These are phyloP conservation scores for Apaloderma vittatum DNA, from an alignment of 2,113 vertebrate species.

Conservation along the genomic window DNA sequence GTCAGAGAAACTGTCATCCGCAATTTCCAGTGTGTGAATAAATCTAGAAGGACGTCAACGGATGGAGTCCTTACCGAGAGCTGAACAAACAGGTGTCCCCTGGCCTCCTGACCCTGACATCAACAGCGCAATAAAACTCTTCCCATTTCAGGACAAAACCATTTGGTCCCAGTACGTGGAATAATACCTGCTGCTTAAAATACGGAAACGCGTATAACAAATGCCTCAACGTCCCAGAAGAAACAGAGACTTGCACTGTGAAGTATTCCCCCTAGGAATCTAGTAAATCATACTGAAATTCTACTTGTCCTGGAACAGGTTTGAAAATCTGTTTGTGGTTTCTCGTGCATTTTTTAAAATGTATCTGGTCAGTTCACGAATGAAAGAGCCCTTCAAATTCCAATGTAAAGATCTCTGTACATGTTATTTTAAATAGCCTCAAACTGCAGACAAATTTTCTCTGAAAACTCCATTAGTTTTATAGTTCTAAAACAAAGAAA, in stretches of 20 bases:
- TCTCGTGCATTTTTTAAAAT: slow-evolving; percentile 11
- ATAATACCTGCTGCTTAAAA: slow-evolving; percentile 50
- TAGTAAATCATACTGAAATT: slow-evolving; percentile 67
- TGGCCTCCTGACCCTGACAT: slow-evolving; percentile 67
- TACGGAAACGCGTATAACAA: slow-evolving; percentile 42
- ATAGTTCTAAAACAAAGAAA: not conserved
- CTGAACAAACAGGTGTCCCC: slow-evolving; percentile 67
- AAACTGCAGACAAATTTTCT: slow-evolving; percentile 18
- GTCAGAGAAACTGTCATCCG: slow-evolving; percentile 50
- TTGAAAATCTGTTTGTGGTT: slow-evolving; percentile 74
- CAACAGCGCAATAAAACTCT: slow-evolving; percentile 39
- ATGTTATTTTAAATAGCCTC: not conserved
- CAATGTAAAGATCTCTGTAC: not conserved
- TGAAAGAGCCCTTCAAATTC: not conserved
- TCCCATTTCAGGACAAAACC: slow-evolving; percentile 25
- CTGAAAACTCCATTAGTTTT: slow-evolving; percentile 20
- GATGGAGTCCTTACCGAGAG: not conserved
- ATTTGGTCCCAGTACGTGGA: slow-evolving; percentile 14
- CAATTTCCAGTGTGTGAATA: slow-evolving; percentile 65
- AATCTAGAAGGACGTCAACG: slow-evolving; percentile 63
- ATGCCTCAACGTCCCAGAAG: slow-evolving; percentile 57
- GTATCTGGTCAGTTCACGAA: slow-evolving; percentile 49
- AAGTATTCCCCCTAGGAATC: slow-evolving; percentile 61
- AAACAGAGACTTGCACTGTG: slow-evolving; percentile 35
- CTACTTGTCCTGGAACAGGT: slow-evolving; percentile 64